A percentile compares a stretch with the other conserved stretches of the same genome.
Conservation (phyloP, 2,888 invertebrate genomes). For the Mylabris sibirica region DNA sequence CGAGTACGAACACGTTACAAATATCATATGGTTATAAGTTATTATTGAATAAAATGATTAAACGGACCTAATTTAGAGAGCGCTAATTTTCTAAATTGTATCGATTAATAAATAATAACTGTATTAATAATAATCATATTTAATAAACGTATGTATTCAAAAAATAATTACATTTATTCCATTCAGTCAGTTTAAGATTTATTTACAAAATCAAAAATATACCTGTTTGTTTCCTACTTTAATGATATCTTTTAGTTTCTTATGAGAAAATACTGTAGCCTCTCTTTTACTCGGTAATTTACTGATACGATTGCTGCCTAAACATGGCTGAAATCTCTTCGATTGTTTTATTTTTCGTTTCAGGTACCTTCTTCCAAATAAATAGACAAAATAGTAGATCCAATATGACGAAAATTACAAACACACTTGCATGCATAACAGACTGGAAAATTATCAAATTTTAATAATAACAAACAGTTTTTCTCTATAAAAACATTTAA, state of each 20-base stretch:
- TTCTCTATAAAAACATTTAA: too few species aligned
- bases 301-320: conserved; percentile 77
- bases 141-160: too few species aligned
- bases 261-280: neutral
- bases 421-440: conserved; percentile 73
- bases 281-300: neutral
- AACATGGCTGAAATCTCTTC: conserved; percentile 96
- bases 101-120: too few species aligned
- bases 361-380: conserved; percentile 98
- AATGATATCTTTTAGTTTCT: neutral
- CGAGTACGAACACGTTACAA: too few species aligned
- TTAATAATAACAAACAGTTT: neutral
- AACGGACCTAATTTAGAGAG: too few species aligned
- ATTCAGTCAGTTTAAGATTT: too few species aligned
- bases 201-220: neutral
- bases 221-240: too few species aligned
- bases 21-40: too few species aligned
- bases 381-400: conserved; percentile 94
- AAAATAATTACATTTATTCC: too few species aligned
- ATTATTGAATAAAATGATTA: too few species aligned
- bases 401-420: conserved; percentile 79
- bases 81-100: too few species aligned
- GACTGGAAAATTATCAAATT: conserved; percentile 58
- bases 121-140: too few species aligned
- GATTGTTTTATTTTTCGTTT: conserved; percentile 97